Evolutionary conservation across 1,140 invertebrate species (phyloP), one percentile per base, ranked within the genome.

Genomic region (Ostrea denselamellosa): DNA sequence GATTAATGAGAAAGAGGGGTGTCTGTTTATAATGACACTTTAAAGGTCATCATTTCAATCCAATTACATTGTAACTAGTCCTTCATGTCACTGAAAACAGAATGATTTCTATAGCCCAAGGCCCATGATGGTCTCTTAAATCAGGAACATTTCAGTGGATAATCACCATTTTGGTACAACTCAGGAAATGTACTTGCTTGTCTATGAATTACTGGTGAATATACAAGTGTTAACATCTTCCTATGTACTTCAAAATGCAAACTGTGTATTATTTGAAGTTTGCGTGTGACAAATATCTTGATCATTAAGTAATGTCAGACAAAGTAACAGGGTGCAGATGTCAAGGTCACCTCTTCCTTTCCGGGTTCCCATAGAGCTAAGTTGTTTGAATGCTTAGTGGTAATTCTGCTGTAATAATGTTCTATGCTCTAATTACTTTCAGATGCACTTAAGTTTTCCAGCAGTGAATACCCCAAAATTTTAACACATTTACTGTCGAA

Each of bases 21-120:
- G 25, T 1, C 68, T 77, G 22, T 12, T 34, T 34, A 28, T 14
- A 14, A 77, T 77, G 68, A 34, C 68, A 77, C 9, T 25, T 77
- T 77, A 77, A 77, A 28, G 68, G 68, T 28, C 28, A 34, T 77
- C 68, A 77, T 77, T 77, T 28, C 8, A 34, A 77, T 77, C 68
- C 25, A 77, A 77, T 77, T 77, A 77, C 68, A 77, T 44, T 25
- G 68, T 77, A 34, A 22, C 68, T 14, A 25, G 68, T 17, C 25
- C 25, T 14, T 77, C 14, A 28, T 25, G 25, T 77, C 68, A 77
- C 68, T 77, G 68, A 10, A 12, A 7, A 62, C 12, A 14, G n/a
- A n/a, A 7, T 62, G 68, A 34, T 77, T 28, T 34, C 68, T 77
- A 28, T 77, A 77, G 10, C 68, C 22, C 12, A 25, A 8, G 68